phyloP scores from a whole-genome alignment of 2,888 invertebrate genomes.

The Cataglyphis rosenhaueri region DNA sequence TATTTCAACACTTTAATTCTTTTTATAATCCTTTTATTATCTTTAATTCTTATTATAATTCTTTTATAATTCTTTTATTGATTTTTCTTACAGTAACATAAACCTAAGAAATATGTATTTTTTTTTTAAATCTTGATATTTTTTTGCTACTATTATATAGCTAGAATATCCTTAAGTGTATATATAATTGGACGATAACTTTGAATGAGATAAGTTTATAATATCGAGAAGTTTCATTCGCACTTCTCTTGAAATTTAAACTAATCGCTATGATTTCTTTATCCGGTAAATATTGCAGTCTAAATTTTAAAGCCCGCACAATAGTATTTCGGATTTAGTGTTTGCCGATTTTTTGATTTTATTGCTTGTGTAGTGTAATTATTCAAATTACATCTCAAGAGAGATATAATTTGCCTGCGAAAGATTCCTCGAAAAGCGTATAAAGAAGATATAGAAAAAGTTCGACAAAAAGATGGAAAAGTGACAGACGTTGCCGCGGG shows the following conservation, averaged over 20 bases:
- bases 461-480: constrained; percentile 38
- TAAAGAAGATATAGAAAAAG: constrained; percentile 35
- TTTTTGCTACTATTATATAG: too few relatives aligned
- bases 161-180: too few relatives aligned
- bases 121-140: too few relatives aligned
- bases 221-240: constrained; percentile 15
- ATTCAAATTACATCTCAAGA: constrained; percentile 31
- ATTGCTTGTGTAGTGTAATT: constrained; percentile 30
- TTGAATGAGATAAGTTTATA: constrained; percentile 9
- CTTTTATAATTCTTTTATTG: too few relatives aligned
- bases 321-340: constrained; percentile 17
- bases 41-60: too few relatives aligned
- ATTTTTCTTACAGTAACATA: too few relatives aligned
- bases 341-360: constrained; percentile 5
- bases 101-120: too few relatives aligned
- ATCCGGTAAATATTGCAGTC: constrained; percentile 23
- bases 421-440: constrained; percentile 1
- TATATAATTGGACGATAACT: not conserved
- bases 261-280: constrained; percentile 16
- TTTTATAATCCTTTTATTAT: too few relatives aligned
- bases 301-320: not conserved
- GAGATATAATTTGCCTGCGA: not conserved
- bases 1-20: too few relatives aligned
- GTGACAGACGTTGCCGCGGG: constrained; percentile 30
- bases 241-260: constrained; percentile 13